Base-by-base conservation (phyloP, 2,797 vertebrate genomes). In the Myotis daubentonii region DNA sequence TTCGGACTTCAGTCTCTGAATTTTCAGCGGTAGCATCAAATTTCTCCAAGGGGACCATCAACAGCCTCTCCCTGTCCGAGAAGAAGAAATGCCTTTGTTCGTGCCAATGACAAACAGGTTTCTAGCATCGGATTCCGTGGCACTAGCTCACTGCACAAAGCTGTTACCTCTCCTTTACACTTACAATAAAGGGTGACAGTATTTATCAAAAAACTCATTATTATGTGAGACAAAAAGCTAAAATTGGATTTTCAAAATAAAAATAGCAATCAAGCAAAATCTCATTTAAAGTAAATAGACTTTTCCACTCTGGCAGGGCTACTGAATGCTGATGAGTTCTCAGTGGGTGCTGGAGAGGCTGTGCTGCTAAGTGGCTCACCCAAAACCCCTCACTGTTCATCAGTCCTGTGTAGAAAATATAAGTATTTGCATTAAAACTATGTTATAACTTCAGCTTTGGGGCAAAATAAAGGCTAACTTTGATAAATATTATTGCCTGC, bases 241-340 rank as follows among this genome's bases (percentile, higher is more conserved):
- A 98, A 98, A 98, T 95, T 97, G 86, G 95, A 97, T 98, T 98
- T 97, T 96, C 41, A 75, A 96, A 97, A 96, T 95, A 97, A 97
- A 97, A 97, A 96, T 79, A 96, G 70, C 87, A 89, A 90, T 98
- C 94, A 95, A 95, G 85, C 86, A 94, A 94, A 97, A 93, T 97
- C 96, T 97, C 74, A 97, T 97, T 96, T 97, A 97, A 95, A 96
- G 95, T n/a, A 80, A 97, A 96, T 91, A 95, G 95, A 79, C 51
- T 92, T 88, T 96, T 97, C 87, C 93, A 86, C 65, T 66, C 36
- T 22, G 80, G 36, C 12, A 22, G 72, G 86, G 86, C 47, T 68
- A 4, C 41, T 92, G 95, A 95, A 95, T 92, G 71, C 65, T 95
- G 94, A 96, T 96, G 97, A 95, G 92, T 49, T 97, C 88, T 96